Evolutionary conservation across 2,888 invertebrate genomes (phyloP).

Genomic region (Conchocele bisecta): DNA sequence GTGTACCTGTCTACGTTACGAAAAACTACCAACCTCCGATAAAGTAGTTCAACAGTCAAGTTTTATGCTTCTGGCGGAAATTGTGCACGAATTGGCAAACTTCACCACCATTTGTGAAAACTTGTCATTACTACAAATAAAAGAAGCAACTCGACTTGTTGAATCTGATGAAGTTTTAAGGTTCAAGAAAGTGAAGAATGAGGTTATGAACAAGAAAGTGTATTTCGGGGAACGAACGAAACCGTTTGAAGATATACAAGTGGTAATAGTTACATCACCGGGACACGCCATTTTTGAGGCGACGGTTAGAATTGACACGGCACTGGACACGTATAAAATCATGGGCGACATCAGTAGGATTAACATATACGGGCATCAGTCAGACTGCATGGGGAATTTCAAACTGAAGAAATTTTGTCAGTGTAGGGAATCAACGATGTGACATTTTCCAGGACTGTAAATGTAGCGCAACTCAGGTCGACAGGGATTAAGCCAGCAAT

Average conservation of each 20-base stretch:
- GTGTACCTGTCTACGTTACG: constrained; percentile 92
- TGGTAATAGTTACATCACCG: constrained; percentile 87
- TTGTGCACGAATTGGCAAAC: constrained; percentile 87
- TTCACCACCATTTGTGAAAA: constrained; percentile 68
- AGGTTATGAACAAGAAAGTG: constrained; percentile 33
- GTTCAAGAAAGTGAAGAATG: constrained; percentile 78
- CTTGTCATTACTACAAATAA: constrained; percentile 86
- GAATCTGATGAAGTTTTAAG: constrained; percentile 58
- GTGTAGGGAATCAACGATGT: too few relatives aligned
- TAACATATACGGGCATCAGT: constrained; percentile 82
- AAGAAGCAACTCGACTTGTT: constrained; percentile 86
- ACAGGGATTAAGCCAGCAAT: too few relatives aligned
- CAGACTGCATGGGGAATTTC: constrained; percentile 80
- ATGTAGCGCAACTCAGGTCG: too few relatives aligned
- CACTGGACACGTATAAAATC: constrained; percentile 83
- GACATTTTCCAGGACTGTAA: too few relatives aligned
- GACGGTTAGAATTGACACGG: constrained; percentile 85
- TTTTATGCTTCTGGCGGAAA: constrained; percentile 86
- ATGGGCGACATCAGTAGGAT: constrained; percentile 86
- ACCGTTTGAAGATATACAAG: constrained; percentile 83
- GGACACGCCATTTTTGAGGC: constrained; percentile 91
- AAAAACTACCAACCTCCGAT: constrained; percentile 85
- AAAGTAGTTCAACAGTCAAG: constrained; percentile 85
- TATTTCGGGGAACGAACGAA: constrained; percentile 45
- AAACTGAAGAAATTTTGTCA: constrained; percentile 81